Conservation (phyloP, 2,888 invertebrate species). For the Mantis religiosa region DNA sequence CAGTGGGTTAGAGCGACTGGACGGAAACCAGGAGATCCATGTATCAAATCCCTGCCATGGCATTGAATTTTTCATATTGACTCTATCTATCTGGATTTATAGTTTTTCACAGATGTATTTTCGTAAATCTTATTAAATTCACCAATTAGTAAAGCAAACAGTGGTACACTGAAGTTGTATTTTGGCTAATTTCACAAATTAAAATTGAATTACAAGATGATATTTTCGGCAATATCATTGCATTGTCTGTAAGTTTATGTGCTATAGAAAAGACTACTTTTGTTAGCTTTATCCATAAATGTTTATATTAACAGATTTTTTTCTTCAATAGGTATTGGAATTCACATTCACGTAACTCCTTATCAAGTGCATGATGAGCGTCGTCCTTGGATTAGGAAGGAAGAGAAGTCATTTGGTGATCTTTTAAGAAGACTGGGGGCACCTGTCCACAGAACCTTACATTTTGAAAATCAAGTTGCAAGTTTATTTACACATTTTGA, state of each 20-base stretch:
- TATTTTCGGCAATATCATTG: no score
- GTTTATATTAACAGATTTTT: neutral
- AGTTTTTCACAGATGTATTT: no score
- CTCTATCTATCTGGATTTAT: no score
- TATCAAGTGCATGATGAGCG: conserved; percentile 79
- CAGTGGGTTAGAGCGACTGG: no score
- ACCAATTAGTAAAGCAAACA: no score
- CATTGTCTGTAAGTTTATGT: neutral
- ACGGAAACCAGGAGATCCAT: no score
- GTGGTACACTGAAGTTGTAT: no score
- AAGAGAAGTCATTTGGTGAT: conserved; percentile 72
- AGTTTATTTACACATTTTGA: conserved; percentile 74
- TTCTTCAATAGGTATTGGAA: conserved; percentile 55
- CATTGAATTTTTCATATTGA: no score
- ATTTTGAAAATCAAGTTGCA: conserved; percentile 55
- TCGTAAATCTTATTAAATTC: no score
- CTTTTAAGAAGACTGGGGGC: conserved; percentile 63
- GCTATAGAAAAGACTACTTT: neutral
- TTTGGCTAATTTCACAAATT: no score
- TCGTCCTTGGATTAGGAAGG: conserved; percentile 79
- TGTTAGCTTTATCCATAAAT: neutral
- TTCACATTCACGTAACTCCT: conserved; percentile 82
- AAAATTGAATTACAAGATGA: no score
- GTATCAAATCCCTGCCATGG: no score
- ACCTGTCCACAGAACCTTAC: conserved; percentile 58